These are phyloP conservation scores for Coracopsis vasa DNA, from an alignment of 2,113 vertebrate genomes.

Conservation along the genomic window DNA sequence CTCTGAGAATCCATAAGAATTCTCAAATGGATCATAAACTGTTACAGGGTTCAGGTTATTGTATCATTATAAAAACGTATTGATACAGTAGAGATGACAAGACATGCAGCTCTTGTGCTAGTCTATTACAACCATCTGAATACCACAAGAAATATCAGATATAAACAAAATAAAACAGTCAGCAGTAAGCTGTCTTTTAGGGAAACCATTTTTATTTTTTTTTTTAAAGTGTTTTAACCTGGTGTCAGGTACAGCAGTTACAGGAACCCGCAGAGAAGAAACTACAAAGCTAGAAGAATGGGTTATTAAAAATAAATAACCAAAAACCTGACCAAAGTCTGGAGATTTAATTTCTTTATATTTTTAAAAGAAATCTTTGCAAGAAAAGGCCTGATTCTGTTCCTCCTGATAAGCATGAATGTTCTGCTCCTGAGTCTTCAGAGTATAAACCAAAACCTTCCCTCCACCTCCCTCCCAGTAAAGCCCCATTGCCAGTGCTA, in stretches of 20 bases:
- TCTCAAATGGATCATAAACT: slow-evolving; percentile 79
- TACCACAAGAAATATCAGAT: slow-evolving; percentile 19
- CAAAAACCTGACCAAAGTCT: background rate
- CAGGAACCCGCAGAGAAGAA: background rate
- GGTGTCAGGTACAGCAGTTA: background rate
- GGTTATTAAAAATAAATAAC: background rate
- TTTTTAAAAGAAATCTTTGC: background rate
- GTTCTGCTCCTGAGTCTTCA: background rate
- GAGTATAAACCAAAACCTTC: background rate
- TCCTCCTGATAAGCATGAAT: background rate
- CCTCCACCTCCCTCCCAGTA: background rate
- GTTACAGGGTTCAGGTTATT: slow-evolving; percentile 77
- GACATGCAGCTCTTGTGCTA: slow-evolving; percentile 40
- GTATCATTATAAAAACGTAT: slow-evolving; percentile 80
- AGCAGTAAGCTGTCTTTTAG: slow-evolving; percentile 36
- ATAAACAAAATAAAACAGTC: slow-evolving; percentile 37
- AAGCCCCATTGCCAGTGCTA: background rate
- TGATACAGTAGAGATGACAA: slow-evolving; percentile 73
- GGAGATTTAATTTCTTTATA: background rate
- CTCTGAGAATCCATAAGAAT: slow-evolving; percentile 79
- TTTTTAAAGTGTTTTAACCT: background rate
- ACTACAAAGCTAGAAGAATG: background rate
- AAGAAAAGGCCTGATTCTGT: background rate
- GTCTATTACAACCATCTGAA: slow-evolving; percentile 41
- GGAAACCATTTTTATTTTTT: background rate